Evolutionary conservation across 2,888 invertebrate genomes (phyloP).

Genomic region (Saturnia japonica): DNA sequence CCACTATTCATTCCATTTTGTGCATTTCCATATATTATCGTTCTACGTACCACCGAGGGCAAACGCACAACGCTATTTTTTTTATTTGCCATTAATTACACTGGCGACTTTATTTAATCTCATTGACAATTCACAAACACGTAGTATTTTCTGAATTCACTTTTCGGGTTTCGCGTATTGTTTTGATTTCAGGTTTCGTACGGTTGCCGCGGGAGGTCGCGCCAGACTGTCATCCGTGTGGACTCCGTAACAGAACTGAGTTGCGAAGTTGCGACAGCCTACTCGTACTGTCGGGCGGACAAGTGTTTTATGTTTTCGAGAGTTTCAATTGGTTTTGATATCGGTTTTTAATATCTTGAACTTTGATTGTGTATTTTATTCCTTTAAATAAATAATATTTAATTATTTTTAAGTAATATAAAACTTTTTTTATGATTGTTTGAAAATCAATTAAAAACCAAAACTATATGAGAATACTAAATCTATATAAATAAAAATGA

Average conservation of each 20-base stretch:
- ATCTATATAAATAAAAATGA: no score
- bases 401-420: no score
- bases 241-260: slow-evolving; percentile 64
- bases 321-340: slow-evolving; percentile 25
- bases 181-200: slow-evolving; percentile 30
- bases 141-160: slow-evolving; percentile 31
- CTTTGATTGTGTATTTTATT: neutral
- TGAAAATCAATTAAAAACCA: no score
- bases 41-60: slow-evolving; percentile 77
- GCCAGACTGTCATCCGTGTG: slow-evolving; percentile 43
- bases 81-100: slow-evolving; percentile 65
- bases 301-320: slow-evolving; percentile 42
- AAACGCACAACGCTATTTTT: slow-evolving; percentile 76
- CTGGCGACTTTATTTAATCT: slow-evolving; percentile 34
- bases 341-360: neutral
- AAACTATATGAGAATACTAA: no score
- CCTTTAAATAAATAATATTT: neutral
- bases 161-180: slow-evolving; percentile 29
- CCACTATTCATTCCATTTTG: slow-evolving; percentile 58
- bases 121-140: slow-evolving; percentile 17
- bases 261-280: slow-evolving; percentile 51
- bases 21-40: slow-evolving; percentile 52
- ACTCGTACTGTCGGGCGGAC: slow-evolving; percentile 44
- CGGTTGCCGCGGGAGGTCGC: slow-evolving; percentile 40
- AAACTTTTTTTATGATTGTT: no score